Conservation (phyloP, 2,113 vertebrate species). For the Nothocercus julius region DNA sequence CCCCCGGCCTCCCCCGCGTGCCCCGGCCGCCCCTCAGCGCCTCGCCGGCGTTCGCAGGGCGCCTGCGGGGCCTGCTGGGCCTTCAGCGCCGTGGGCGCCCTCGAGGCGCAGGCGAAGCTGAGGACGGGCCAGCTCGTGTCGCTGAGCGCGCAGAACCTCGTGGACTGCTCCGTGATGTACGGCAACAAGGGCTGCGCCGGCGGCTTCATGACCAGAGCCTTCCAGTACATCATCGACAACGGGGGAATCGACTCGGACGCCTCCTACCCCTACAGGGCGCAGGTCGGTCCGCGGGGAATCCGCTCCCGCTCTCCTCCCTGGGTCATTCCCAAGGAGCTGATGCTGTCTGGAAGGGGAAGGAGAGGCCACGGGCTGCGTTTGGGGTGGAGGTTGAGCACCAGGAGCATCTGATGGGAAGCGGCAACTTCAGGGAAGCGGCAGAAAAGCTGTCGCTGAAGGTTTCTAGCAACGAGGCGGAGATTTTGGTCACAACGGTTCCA, state of each 20-base stretch:
- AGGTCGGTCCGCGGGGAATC: constrained; percentile 41
- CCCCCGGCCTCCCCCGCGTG: too few relatives aligned
- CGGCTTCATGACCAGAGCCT: constrained; percentile 81
- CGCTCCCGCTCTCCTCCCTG: not conserved
- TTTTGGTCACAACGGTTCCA: too few relatives aligned
- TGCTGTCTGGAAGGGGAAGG: not conserved
- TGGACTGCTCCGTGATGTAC: constrained; percentile 81
- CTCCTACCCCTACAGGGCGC: constrained; percentile 85
- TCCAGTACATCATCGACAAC: constrained; percentile 84
- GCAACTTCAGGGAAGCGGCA: not conserved
- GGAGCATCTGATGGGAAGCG: not conserved
- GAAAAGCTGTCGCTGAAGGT: not conserved
- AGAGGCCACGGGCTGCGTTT: not conserved
- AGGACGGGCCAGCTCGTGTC: constrained; percentile 78
- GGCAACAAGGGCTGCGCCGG: constrained; percentile 83
- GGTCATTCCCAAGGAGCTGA: not conserved
- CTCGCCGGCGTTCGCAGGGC: constrained; percentile 63
- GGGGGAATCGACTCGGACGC: constrained; percentile 84
- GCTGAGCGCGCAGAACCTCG: constrained; percentile 87
- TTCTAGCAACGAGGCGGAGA: not conserved
- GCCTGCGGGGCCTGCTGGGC: constrained; percentile 87
- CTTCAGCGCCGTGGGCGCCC: constrained; percentile 85
- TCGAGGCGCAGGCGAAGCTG: constrained; percentile 84
- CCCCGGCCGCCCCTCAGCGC: not conserved
- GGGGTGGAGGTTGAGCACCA: not conserved